phyloP scores from a whole-genome alignment of 2,113 vertebrate genomes.

The Eretmochelys imbricata region DNA sequence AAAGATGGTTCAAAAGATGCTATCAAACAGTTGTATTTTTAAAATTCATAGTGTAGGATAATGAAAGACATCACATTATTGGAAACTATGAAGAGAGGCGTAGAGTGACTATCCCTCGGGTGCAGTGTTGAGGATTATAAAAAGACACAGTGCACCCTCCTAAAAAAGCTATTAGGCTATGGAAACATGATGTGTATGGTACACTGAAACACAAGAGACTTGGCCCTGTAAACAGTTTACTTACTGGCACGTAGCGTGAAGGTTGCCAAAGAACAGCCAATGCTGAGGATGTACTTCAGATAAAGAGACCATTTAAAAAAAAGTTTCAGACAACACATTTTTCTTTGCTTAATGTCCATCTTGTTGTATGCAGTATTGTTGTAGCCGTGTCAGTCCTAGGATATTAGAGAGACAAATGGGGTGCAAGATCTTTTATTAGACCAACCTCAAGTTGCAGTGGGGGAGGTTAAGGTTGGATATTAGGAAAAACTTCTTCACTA shows the following conservation, averaged over 20 bases:
- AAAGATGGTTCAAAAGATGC: neutral
- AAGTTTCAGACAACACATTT: neutral
- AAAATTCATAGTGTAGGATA: neutral
- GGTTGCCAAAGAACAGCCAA: neutral
- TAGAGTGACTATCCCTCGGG: neutral
- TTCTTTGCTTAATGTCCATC: neutral
- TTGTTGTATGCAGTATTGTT: neutral
- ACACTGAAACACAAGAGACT: neutral
- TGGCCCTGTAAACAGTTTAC: neutral
- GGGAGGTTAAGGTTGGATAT: too few relatives aligned
- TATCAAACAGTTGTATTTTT: neutral
- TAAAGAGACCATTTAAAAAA: neutral
- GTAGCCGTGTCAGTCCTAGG: neutral
- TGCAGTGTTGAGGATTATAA: neutral
- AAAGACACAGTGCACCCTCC: accelerated
- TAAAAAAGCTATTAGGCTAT: neutral
- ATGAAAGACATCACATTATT: neutral
- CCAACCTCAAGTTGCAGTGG: neutral
- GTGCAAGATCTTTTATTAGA: neutral
- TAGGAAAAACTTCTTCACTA: too few relatives aligned
- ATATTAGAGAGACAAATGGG: neutral
- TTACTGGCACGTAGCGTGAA: neutral
- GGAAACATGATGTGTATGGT: accelerated
- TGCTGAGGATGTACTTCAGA: neutral
- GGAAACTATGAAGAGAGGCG: neutral